Conservation (phyloP, 1,140 invertebrate genomes). For the Solenopsis fugax region DNA sequence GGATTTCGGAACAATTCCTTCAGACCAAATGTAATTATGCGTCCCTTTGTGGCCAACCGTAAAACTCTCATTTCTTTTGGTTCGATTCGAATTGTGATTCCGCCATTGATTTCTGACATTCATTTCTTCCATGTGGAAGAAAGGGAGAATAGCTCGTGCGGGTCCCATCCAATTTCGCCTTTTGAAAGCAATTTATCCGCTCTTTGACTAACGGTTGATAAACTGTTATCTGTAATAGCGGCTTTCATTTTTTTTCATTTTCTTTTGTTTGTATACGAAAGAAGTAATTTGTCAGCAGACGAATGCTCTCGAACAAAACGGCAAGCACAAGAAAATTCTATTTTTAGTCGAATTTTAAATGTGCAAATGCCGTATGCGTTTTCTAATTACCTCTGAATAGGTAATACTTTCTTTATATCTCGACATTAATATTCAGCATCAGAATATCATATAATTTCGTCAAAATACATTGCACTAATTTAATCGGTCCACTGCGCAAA, state of each 20-base stretch:
- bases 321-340: neutral
- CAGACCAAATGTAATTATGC: slow-evolving; percentile 55
- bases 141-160: slow-evolving; percentile 7
- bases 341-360: neutral
- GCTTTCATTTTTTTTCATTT: slow-evolving; percentile 16
- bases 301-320: neutral
- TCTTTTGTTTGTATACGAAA: neutral
- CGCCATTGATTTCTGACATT: slow-evolving; percentile 49
- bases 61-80: slow-evolving; percentile 62
- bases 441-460: slow-evolving; percentile 4
- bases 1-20: slow-evolving; percentile 49
- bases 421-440: neutral
- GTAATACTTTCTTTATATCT: neutral
- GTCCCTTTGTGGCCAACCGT: slow-evolving; percentile 28
- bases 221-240: slow-evolving; percentile 24
- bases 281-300: slow-evolving; percentile 24
- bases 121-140: slow-evolving; percentile 53
- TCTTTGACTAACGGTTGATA: slow-evolving; percentile 65
- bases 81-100: slow-evolving; percentile 13
- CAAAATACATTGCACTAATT: slow-evolving; percentile 17
- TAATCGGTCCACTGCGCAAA: slow-evolving; percentile 19
- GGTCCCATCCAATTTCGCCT: slow-evolving; percentile 12
- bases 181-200: slow-evolving; percentile 57
- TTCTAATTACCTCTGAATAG: neutral
- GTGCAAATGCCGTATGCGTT: neutral